A percentile compares a stretch with the other conserved stretches of the same genome.
These are phyloP conservation scores for Heterotilapia buettikoferi DNA, from an alignment of 2,113 vertebrate genomes.

Conservation along the genomic window DNA sequence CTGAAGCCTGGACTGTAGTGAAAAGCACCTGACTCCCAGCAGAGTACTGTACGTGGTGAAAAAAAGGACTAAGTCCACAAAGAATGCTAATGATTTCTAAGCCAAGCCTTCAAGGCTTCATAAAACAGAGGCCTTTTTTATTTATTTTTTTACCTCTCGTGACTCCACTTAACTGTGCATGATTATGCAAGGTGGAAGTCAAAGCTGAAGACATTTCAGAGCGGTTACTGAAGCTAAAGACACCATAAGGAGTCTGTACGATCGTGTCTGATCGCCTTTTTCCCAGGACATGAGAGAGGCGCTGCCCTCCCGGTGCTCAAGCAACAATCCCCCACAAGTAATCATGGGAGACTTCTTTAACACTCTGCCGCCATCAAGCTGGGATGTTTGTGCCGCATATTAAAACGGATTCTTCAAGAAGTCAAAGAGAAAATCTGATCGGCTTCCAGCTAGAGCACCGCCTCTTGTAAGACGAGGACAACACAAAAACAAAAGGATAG, in stretches of 20 bases:
- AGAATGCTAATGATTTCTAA: conserved; percentile 64
- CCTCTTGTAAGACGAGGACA: neutral
- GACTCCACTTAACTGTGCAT: conserved; percentile 17
- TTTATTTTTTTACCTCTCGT: neutral
- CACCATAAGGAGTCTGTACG: neutral
- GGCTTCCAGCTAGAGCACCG: neutral
- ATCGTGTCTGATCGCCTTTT: neutral
- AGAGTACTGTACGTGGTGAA: conserved; percentile 20
- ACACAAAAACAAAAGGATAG: neutral
- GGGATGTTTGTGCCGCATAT: neutral
- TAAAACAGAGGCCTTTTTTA: neutral
- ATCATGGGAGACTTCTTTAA: conserved; percentile 23
- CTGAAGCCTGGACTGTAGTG: neutral
- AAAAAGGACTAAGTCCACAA: conserved; percentile 47
- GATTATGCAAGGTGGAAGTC: neutral
- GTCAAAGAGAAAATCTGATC: neutral
- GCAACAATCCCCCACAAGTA: neutral
- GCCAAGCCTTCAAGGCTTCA: conserved; percentile 57
- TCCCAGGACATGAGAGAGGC: conserved; percentile 4
- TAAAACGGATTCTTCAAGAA: neutral
- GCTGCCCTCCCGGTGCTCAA: neutral
- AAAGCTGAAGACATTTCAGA: neutral
- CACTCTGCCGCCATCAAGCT: neutral
- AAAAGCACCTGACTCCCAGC: conserved; percentile 58
- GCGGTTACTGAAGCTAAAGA: neutral